phyloP scores from a whole-genome alignment of 2,113 vertebrate species.

The Anthoscopus minutus region DNA sequence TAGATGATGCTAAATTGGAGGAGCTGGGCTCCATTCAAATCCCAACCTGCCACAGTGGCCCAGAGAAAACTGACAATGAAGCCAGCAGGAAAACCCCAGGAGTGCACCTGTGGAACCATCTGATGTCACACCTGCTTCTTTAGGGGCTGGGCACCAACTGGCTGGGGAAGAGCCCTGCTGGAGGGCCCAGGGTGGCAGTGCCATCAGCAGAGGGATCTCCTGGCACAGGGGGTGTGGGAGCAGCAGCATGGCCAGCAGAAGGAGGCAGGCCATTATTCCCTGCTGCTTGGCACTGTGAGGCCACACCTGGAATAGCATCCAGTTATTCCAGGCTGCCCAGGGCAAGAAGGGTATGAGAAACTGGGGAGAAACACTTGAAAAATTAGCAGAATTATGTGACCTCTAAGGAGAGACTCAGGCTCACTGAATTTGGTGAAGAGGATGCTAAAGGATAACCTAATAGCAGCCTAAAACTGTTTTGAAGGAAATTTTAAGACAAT shows the following conservation, averaged over 20 bases:
- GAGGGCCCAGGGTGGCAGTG: background rate
- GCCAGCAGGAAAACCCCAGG: background rate
- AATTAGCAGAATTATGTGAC: background rate
- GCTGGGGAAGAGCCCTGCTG: background rate
- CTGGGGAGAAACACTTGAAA: background rate
- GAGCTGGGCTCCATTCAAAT: background rate
- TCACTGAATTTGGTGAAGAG: background rate
- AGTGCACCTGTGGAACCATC: background rate
- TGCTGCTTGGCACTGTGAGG: background rate
- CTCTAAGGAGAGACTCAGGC: background rate
- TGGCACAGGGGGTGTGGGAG: background rate
- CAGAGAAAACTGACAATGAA: background rate
- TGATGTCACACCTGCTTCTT: background rate
- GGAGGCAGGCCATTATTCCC: rapidly evolving
- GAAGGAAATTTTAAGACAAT: background rate
- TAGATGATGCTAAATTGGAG: background rate
- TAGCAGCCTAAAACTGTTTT: background rate
- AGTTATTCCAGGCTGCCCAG: background rate
- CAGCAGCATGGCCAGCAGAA: background rate
- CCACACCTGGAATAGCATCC: background rate
- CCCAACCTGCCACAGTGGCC: background rate
- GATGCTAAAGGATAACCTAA: background rate
- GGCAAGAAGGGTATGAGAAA: background rate
- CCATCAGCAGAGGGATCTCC: background rate
- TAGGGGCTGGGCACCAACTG: background rate